phyloP scores from a whole-genome alignment of 1,140 invertebrate genomes.

The Procambarus clarkii region DNA sequence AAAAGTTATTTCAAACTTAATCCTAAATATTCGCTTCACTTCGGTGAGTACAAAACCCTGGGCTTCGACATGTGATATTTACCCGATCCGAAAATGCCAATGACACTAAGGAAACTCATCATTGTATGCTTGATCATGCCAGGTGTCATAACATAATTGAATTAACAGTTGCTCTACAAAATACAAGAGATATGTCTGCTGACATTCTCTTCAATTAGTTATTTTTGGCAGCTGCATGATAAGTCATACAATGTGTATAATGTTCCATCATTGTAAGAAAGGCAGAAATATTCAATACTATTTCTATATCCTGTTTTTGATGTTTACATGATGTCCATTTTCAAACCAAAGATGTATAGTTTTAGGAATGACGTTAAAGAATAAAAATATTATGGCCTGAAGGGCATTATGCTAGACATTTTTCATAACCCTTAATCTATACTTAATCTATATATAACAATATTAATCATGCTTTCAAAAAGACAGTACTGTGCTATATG shows the following conservation, averaged over 20 bases:
- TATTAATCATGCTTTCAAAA: too few species aligned
- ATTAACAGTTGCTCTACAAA: too few species aligned
- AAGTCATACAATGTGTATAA: background rate
- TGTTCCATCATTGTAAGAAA: slow-evolving; percentile 17
- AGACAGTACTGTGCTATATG: too few species aligned
- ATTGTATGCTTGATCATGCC: background rate
- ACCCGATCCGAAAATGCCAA: slow-evolving; percentile 58
- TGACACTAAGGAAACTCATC: background rate
- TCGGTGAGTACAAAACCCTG: slow-evolving; percentile 68
- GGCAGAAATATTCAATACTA: slow-evolving; percentile 64
- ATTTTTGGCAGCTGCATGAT: background rate
- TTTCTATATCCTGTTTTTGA: slow-evolving; percentile 63
- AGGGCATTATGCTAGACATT: background rate
- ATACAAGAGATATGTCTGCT: background rate
- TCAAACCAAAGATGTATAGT: slow-evolving; percentile 70
- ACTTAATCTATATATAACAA: too few species aligned
- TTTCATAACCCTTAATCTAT: too few species aligned
- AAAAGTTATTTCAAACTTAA: slow-evolving; percentile 16
- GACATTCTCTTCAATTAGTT: background rate
- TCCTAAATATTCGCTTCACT: slow-evolving; percentile 54
- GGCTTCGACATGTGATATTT: slow-evolving; percentile 69
- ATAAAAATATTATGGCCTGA: slow-evolving; percentile 59
- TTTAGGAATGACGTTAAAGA: slow-evolving; percentile 49
- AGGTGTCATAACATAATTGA: background rate
- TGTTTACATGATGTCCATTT: slow-evolving; percentile 65